Conservation (phyloP, 2,113 vertebrate species). For the Phalacrocorax pelagicus region DNA sequence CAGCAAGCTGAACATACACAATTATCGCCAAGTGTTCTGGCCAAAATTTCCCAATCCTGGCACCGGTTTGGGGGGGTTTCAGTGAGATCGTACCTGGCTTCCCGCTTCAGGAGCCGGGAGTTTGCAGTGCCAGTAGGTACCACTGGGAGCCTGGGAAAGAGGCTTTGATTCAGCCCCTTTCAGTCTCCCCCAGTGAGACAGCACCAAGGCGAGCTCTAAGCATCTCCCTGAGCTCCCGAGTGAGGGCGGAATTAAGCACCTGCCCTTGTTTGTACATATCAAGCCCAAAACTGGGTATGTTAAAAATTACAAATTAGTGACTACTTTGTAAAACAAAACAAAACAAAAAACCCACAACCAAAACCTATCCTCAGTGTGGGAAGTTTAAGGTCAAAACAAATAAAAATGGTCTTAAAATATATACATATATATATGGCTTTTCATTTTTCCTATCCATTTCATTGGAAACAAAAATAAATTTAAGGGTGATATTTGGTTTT, state of each 20-base stretch:
- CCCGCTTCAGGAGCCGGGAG: background rate
- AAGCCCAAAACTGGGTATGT: background rate
- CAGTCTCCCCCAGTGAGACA: background rate
- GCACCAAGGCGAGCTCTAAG: background rate
- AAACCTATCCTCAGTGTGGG: background rate
- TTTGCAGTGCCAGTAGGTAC: background rate
- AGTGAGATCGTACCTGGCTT: background rate
- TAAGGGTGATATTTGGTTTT: slow-evolving; percentile 65
- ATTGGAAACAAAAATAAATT: slow-evolving; percentile 35
- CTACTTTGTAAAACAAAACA: background rate
- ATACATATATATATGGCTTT: slow-evolving; percentile 67
- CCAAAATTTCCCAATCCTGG: background rate
- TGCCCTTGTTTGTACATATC: background rate
- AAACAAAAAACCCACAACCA: background rate
- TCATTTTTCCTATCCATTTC: slow-evolving; percentile 9
- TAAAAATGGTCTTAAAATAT: slow-evolving; percentile 50
- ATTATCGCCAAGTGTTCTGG: background rate
- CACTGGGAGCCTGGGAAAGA: background rate
- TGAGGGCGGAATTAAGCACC: background rate
- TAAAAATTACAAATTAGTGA: background rate
- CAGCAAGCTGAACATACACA: background rate
- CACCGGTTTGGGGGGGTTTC: background rate
- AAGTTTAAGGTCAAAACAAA: background rate
- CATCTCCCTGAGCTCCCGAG: background rate
- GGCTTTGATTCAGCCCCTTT: background rate